phyloP scores from a whole-genome alignment of 2,113 vertebrate species.

The western clawed frog (Xenopus tropicalis) region DNA sequence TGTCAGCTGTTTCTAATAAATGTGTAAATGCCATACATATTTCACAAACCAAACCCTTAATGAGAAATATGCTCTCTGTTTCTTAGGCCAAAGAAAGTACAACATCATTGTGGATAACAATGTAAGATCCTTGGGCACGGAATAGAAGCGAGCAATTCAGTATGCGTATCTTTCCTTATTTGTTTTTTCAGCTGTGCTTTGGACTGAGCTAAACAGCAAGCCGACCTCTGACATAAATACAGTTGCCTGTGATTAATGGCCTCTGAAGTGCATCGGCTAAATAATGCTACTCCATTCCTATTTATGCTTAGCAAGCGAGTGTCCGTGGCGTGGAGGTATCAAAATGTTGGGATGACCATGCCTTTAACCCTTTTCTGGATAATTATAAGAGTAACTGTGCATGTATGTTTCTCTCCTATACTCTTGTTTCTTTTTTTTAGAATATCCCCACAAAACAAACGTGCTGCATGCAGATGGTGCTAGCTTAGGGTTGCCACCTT shows the following conservation, averaged over 20 bases:
- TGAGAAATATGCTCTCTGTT: slow-evolving; percentile 48
- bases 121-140: slow-evolving; percentile 50
- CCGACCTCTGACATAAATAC: slow-evolving; percentile 29
- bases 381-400: no score
- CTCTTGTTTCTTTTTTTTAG: no score
- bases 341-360: background rate
- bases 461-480: no score
- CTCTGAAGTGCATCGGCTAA: slow-evolving; percentile 39
- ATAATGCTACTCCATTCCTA: slow-evolving; percentile 28
- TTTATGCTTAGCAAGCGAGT: slow-evolving; percentile 19
- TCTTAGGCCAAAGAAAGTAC: slow-evolving; percentile 45
- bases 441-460: no score
- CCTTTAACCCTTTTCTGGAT: no score
- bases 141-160: slow-evolving; percentile 28
- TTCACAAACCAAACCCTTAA: slow-evolving; percentile 57
- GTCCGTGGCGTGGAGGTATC: slow-evolving; percentile 2
- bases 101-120: slow-evolving; percentile 55
- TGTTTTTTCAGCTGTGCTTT: slow-evolving; percentile 47
- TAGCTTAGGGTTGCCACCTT: no score
- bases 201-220: slow-evolving; percentile 35
- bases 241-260: slow-evolving; percentile 36
- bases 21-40: slow-evolving; percentile 61
- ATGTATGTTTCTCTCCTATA: no score
- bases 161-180: slow-evolving; percentile 48
- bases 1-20: slow-evolving; percentile 65